Evolutionary conservation across 2,888 invertebrate genomes (phyloP), one percentile per base, ranked within the genome.

Genomic region (Coelinius sp.): DNA sequence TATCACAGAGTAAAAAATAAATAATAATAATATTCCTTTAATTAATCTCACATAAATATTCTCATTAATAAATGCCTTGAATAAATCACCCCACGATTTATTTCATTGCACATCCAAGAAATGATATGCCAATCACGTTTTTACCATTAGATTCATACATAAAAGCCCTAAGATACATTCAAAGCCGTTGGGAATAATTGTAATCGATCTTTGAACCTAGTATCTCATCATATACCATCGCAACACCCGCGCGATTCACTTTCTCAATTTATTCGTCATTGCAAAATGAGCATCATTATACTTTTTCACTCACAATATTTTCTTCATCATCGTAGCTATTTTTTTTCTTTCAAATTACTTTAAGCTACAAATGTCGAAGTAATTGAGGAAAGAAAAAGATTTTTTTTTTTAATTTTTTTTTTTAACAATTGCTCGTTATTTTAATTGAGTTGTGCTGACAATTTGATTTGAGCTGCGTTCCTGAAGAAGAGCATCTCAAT

Each of bases 181-280:
- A 14, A 22, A 14, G 52, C 53, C 52, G 67, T 65, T 56, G 68
- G 68, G n/a, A n/a, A 68, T 74, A 76, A 74, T 76, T 76, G 69
- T 74, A 66, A 76, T 76, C 73, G 76, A 74, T 76, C 76, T 76
- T 74, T 74, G 71, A 74, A 74, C 71, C 70, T 63, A 73, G 52
- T 46, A 27, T 63, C 41, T 25, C 63, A 63, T 63, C 63, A 44
- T 38, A 8, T 20, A 35, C 63, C 24, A 63, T 63, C 31, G 14
- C 31, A 56, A 17, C 31, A 49, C 46, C 59, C 59, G 59, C 59
- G n/a, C n/a, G n/a, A 59, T 35, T 66, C 27, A 17, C 14, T 59
- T 59, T 59, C 59, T 59, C 59, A 59, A 59, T 59, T 59, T 59
- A 31, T 59, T 59, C 14, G 22, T 14, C 12, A 46, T 44, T 52